These are phyloP conservation scores for Lophochroa leadbeateri DNA, from an alignment of 2,113 vertebrate species.

Conservation along the genomic window DNA sequence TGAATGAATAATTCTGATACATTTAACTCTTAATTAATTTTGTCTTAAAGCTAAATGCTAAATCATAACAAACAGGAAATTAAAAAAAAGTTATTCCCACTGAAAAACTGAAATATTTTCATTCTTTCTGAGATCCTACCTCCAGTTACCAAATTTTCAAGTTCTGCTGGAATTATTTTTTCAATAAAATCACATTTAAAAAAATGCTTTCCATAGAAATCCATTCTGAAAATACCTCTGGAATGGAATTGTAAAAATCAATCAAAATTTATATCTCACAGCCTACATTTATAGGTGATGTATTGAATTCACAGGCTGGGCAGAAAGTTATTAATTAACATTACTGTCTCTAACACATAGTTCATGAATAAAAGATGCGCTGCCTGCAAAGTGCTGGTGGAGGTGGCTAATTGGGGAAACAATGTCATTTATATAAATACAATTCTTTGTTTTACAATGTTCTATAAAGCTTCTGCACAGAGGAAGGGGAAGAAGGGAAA, in stretches of 20 bases:
- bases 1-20: background rate
- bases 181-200: slow-evolving; percentile 45
- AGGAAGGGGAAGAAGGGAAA: background rate
- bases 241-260: slow-evolving; percentile 53
- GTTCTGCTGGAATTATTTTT: slow-evolving; percentile 15
- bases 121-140: slow-evolving; percentile 21
- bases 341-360: slow-evolving; percentile 23
- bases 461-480: background rate
- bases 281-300: slow-evolving; percentile 43
- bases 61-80: slow-evolving; percentile 25
- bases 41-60: slow-evolving; percentile 12
- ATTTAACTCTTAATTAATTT: background rate
- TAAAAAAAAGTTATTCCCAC: background rate
- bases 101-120: slow-evolving; percentile 44
- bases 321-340: slow-evolving; percentile 58
- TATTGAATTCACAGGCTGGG: slow-evolving; percentile 30
- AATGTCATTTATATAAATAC: background rate
- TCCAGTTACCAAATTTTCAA: slow-evolving; percentile 16
- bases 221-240: slow-evolving; percentile 26
- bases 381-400: slow-evolving; percentile 9
- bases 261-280: slow-evolving; percentile 50
- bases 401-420: background rate
- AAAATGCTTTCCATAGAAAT: slow-evolving; percentile 40
- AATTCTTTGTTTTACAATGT: background rate
- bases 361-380: slow-evolving; percentile 41